Base-by-base conservation (phyloP, 2,888 invertebrate species). In the Empis livida region DNA sequence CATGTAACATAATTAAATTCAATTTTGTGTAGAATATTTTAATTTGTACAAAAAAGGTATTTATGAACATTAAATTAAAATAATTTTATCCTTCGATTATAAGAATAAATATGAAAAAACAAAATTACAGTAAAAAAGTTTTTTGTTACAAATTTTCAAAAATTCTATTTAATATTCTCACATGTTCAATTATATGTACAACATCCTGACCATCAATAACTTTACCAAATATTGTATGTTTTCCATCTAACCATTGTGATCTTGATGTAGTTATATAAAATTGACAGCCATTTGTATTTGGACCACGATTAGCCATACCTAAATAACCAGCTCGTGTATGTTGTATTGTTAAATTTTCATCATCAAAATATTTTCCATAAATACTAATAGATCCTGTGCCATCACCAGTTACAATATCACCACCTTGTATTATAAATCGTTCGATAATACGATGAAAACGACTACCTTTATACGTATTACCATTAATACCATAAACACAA, bases 271-370 rank as follows among this genome's bases (percentile, higher is more conserved):
- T 92, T 58, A 96, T 87, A 65, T 94, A 84, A 70, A 95, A 95
- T 68, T 95, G 95, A 56, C 91, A 93, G 5, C 93, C 92, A 70
- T 95, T 95, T n/a, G 92, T 87, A 61, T 94, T 76, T 47, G 79
- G 80, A 17, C 85, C 86, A 60, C 78, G 77, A 66, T 95, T 94
- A 2, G 93, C 94, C 94, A 94, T 93, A 54, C 89, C 88, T 38
- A 95, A 71, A 68, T 89, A 86, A 47, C 95, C 93, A 3, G 90
- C 78, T 11, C 79, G 78, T 51, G 78, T 79, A 61, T 93, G 93
- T 58, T 84, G 79, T 5, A 91, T 75, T 27, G 75, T 76, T 57
- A 93, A 80, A 60, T 84, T 89, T 67, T 95, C 95, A 66, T 95
- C 93, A 15, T 82, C 77, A 64, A 93, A 94, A 54, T 77, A 77